These are phyloP conservation scores for Anarhynchus alexandrinus DNA, from an alignment of 2,113 vertebrate species.

Conservation along the genomic window DNA sequence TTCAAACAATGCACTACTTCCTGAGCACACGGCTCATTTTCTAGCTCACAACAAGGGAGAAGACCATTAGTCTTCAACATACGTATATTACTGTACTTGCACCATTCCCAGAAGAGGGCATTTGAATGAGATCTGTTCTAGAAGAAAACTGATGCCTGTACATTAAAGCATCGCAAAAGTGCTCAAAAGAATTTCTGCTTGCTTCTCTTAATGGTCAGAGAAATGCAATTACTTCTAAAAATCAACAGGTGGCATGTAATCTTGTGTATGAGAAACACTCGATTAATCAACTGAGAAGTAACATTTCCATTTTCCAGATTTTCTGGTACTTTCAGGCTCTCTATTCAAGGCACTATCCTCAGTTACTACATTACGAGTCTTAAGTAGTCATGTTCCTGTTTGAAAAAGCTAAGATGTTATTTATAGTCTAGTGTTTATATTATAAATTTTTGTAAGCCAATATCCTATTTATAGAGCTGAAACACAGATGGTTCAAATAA, in stretches of 20 bases:
- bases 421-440: background rate
- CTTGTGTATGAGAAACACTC: background rate
- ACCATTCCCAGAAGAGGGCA: background rate
- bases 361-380: background rate
- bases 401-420: background rate
- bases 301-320: background rate
- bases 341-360: background rate
- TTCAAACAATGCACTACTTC: constrained; percentile 2
- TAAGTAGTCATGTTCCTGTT: background rate
- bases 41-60: background rate
- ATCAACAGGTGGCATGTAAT: background rate
- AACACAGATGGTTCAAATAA: background rate
- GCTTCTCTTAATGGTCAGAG: background rate
- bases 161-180: background rate
- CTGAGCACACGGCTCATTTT: background rate
- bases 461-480: background rate
- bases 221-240: background rate
- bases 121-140: background rate
- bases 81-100: background rate
- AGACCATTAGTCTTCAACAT: background rate
- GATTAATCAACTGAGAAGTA: background rate
- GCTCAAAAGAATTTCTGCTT: background rate
- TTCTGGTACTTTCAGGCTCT: background rate
- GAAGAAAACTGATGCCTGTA: background rate
- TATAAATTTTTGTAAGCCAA: background rate